A percentile compares a stretch with the other conserved stretches of the same genome.
Conservation (phyloP, 2,888 invertebrate species). For the Prosopocoilus inquinatus region DNA sequence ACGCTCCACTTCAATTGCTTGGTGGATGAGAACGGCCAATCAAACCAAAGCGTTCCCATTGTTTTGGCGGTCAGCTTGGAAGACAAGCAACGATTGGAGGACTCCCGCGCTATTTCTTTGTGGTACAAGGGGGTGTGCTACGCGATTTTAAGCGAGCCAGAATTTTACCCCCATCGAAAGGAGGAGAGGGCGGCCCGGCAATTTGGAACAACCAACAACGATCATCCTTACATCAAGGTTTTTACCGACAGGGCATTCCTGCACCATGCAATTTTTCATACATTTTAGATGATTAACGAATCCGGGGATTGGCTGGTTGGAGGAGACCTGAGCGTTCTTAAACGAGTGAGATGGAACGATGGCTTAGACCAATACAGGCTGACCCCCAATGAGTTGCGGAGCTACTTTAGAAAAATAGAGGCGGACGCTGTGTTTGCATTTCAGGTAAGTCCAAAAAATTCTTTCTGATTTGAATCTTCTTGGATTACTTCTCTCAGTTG, state of each 20-base stretch:
- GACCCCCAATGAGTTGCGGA: slow-evolving; percentile 85
- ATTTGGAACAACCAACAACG: slow-evolving; percentile 81
- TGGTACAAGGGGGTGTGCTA: slow-evolving; percentile 63
- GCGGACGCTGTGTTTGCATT: slow-evolving; percentile 99
- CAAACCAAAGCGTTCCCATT: slow-evolving; percentile 92
- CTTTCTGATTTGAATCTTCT: background rate
- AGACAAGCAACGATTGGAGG: slow-evolving; percentile 70
- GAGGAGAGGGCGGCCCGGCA: slow-evolving; percentile 87
- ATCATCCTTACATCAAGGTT: slow-evolving; percentile 84
- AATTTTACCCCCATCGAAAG: slow-evolving; percentile 90
- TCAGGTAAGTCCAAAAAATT: slow-evolving; percentile 50
- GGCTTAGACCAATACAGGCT: slow-evolving; percentile 88
- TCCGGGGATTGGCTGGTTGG: slow-evolving; percentile 94
- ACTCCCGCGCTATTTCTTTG: slow-evolving; percentile 63
- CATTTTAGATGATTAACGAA: slow-evolving; percentile 70
- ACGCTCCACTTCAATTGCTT: slow-evolving; percentile 87
- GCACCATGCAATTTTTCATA: no score
- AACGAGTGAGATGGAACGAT: slow-evolving; percentile 86
- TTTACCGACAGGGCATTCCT: no score
- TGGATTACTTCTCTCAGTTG: slow-evolving; percentile 37
- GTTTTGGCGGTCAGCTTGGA: slow-evolving; percentile 75
- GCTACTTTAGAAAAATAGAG: slow-evolving; percentile 71
- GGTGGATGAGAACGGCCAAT: slow-evolving; percentile 64
- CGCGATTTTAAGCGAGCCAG: slow-evolving; percentile 77
- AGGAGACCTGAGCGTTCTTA: slow-evolving; percentile 85